Percentiles rank a stretch among this genome's conserved stretches.
Evolutionary conservation across 2,797 vertebrate genomes (phyloP).

Genomic region (Sebastes minor): DNA sequence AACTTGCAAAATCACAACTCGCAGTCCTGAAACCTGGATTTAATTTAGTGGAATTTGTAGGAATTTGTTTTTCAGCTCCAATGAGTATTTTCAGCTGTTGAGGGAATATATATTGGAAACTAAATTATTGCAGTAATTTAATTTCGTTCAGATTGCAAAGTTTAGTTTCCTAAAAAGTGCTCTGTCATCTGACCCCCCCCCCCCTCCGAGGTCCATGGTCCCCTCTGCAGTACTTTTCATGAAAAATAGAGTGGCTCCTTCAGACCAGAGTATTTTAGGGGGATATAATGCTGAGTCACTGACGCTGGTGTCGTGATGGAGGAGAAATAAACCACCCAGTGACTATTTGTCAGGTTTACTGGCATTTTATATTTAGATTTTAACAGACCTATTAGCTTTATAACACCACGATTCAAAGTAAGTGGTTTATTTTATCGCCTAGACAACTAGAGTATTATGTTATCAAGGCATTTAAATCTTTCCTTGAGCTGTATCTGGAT

Average conservation of each 20-base stretch:
- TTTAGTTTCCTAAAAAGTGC: not conserved
- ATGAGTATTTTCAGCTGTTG: not conserved
- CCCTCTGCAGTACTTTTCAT: slow-evolving; percentile 31
- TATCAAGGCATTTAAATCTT: not conserved
- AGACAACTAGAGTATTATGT: not conserved
- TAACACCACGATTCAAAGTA: not conserved
- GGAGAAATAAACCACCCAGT: not conserved
- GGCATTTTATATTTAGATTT: not conserved
- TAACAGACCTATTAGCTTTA: not conserved
- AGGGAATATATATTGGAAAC: not conserved
- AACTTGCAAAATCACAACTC: not conserved
- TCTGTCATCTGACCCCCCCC: not conserved
- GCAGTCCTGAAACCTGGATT: not conserved
- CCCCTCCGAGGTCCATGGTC: not conserved
- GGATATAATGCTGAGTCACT: slow-evolving; percentile 52
- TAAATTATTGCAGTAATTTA: not conserved
- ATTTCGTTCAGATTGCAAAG: not conserved
- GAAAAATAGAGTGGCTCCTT: slow-evolving; percentile 1
- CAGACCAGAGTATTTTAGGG: not conserved
- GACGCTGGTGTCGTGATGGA: not conserved
- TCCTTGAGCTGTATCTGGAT: not conserved
- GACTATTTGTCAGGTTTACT: not conserved
- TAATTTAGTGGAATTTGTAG: not conserved
- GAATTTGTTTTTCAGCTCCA: not conserved
- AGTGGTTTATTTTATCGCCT: not conserved